Evolutionary conservation across 2,888 invertebrate genomes (phyloP), one percentile per base, ranked within the genome.

Genomic region (Ectemnius lituratus): DNA sequence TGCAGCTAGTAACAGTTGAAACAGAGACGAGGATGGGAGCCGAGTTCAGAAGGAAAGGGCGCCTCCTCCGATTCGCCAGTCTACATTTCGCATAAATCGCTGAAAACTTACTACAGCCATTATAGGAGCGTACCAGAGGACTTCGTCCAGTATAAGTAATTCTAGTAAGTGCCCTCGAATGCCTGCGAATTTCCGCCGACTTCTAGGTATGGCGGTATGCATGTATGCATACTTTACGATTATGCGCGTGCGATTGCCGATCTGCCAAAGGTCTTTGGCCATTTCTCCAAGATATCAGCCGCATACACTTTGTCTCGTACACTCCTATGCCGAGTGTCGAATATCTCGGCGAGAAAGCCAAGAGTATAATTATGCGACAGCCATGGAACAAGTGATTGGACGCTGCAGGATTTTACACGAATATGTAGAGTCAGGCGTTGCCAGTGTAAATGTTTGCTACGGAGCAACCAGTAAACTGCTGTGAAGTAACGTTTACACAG

Each of bases 111-210:
- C 60, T 52, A 70, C 75, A 16, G 60, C 64, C 74, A 58, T 76
- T 78, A 76, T 69, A 47, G 37, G 66, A 57, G 37, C 27, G 62
- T 28, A 62, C 27, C 62, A 66, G 64, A 59, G 78, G 62, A 69
- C 73, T 72, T 63, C 74, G 73, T 76, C 69, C 75, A 16, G 64
- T 70, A 67, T 64, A 78, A 71, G 83, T 81, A 81, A 81, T 84
- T 73, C 84, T 75, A 69, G 79, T 81, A 81, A 83, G 83, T 80
- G 83, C 75, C 70, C 63, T 63, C 74, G 75, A 78, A 73, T 71
- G 76, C 78, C 78, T 71, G 78, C 71, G 81, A 79, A 83, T 83
- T 78, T 74, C 56, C 67, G 69, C 65, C 76, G 73, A 71, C 62
- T 52, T 27, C 45, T 65, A 59, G 75, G 69, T 71, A 81, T 37